A percentile compares a stretch with the other conserved stretches of the same genome.
Evolutionary conservation across 2,888 invertebrate species (phyloP).

Genomic region (Germaria angustata): DNA sequence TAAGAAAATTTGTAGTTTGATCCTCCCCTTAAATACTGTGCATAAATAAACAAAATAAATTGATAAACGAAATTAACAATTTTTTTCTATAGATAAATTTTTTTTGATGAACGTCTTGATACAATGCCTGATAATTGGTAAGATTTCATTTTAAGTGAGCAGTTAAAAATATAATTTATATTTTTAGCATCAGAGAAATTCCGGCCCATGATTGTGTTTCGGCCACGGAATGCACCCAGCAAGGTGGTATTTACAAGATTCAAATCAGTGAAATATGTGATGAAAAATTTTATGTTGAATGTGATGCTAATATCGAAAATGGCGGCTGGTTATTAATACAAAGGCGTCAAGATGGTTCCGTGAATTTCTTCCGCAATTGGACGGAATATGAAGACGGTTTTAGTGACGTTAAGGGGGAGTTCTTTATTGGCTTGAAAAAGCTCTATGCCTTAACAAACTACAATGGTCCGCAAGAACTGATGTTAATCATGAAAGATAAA

Average conservation of each 20-base stretch:
- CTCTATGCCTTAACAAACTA: conserved; percentile 33
- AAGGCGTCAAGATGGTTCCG: conserved; percentile 45
- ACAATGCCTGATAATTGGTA: too few species aligned
- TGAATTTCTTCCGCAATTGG: conserved; percentile 47
- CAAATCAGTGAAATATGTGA: not conserved
- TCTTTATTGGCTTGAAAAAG: conserved; percentile 39
- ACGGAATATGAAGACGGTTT: conserved; percentile 36
- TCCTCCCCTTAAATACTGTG: too few species aligned
- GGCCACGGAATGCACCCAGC: not conserved
- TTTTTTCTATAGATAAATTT: too few species aligned
- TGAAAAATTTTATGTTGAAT: not conserved
- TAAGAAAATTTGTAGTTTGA: too few species aligned
- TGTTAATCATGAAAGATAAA: conserved; percentile 31
- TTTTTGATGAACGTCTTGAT: too few species aligned
- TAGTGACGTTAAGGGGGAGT: conserved; percentile 29
- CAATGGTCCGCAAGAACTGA: conserved; percentile 26
- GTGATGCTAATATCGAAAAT: not conserved
- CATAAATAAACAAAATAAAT: too few species aligned
- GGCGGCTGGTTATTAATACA: conserved; percentile 33
- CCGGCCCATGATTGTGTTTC: not conserved
- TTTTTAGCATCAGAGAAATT: too few species aligned
- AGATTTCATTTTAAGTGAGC: too few species aligned
- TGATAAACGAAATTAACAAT: too few species aligned
- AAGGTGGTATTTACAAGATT: not conserved
- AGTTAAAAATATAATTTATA: too few species aligned